Percentiles rank a stretch among this genome's conserved stretches.
Evolutionary conservation across 1,140 invertebrate genomes (phyloP).

Genomic region (Dryas iulia): DNA sequence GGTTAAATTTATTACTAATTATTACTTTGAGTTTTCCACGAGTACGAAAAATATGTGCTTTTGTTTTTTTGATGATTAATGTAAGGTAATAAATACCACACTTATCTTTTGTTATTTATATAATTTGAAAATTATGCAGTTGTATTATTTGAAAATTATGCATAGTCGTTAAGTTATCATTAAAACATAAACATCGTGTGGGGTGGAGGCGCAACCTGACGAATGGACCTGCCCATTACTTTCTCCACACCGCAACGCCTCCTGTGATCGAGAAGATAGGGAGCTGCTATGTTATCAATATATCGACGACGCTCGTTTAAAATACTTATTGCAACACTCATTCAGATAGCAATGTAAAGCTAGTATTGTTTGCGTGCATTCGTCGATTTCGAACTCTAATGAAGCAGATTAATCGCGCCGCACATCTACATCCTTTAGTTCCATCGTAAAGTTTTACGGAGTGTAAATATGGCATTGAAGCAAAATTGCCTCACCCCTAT

Average conservation of each 20-base stretch:
- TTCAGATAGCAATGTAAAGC: constrained; percentile 3
- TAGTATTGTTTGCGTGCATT: constrained; percentile 17
- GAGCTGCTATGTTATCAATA: constrained; percentile 36
- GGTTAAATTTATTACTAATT: no score
- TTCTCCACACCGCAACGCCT: constrained; percentile 59
- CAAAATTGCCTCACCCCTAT: neutral
- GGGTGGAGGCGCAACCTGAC: constrained; percentile 50
- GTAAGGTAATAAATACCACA: neutral
- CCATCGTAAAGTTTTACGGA: constrained; percentile 48
- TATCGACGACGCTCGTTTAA: constrained; percentile 32
- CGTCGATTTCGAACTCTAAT: constrained; percentile 43
- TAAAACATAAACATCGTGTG: constrained; percentile 57
- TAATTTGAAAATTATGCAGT: neutral
- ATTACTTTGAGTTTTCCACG: no score
- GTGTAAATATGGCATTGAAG: neutral
- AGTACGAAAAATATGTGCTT: neutral
- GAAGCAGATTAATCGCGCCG: constrained; percentile 57
- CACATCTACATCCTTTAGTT: constrained; percentile 35
- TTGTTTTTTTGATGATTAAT: neutral
- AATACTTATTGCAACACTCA: constrained; percentile 13
- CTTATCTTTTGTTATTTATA: neutral
- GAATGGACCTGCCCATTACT: constrained; percentile 57
- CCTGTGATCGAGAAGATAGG: constrained; percentile 55
- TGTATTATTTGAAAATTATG: neutral
- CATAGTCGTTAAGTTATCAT: constrained; percentile 25